A percentile compares a stretch with the other conserved stretches of the same genome.
Evolutionary conservation across 2,113 vertebrate genomes (phyloP).

Genomic region (Salvelinus fontinalis): DNA sequence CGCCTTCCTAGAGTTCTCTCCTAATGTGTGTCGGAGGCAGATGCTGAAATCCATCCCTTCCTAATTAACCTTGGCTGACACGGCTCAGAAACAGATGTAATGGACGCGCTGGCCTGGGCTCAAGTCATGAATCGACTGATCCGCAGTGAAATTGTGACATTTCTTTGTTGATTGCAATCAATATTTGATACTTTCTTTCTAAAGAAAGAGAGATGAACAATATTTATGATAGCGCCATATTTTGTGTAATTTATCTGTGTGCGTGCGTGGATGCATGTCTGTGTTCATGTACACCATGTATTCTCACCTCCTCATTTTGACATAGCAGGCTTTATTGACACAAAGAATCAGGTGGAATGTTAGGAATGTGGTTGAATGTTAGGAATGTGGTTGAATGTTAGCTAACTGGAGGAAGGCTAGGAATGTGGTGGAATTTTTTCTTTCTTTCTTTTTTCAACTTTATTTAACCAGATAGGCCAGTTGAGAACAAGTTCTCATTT

Average conservation of each 20-base stretch:
- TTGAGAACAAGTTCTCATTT: too few species aligned
- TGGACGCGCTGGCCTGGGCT: constrained; percentile 29
- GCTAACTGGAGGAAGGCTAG: too few species aligned
- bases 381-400: too few species aligned
- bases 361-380: too few species aligned
- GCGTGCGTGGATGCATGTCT: not conserved
- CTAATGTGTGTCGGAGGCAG: constrained; percentile 40
- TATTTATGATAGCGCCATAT: constrained; percentile 3
- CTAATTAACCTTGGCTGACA: constrained; percentile 65
- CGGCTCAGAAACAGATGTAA: constrained; percentile 36
- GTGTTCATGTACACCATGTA: not conserved
- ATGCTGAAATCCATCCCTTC: constrained; percentile 41
- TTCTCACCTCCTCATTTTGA: too few species aligned
- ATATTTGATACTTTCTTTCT: constrained; percentile 27
- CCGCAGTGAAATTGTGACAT: constrained; percentile 44
- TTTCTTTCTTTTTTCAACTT: too few species aligned
- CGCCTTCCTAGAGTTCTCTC: constrained; percentile 58
- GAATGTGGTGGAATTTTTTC: too few species aligned
- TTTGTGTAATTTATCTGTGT: too few species aligned
- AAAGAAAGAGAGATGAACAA: constrained; percentile 43
- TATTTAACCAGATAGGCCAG: too few species aligned
- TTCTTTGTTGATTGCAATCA: constrained; percentile 41
- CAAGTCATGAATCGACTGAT: constrained; percentile 32
- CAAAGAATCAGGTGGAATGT: too few species aligned
- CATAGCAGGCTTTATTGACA: too few species aligned